These are phyloP conservation scores for Novumbra hubbsi DNA, from an alignment of 2,797 vertebrate species.

Conservation along the genomic window DNA sequence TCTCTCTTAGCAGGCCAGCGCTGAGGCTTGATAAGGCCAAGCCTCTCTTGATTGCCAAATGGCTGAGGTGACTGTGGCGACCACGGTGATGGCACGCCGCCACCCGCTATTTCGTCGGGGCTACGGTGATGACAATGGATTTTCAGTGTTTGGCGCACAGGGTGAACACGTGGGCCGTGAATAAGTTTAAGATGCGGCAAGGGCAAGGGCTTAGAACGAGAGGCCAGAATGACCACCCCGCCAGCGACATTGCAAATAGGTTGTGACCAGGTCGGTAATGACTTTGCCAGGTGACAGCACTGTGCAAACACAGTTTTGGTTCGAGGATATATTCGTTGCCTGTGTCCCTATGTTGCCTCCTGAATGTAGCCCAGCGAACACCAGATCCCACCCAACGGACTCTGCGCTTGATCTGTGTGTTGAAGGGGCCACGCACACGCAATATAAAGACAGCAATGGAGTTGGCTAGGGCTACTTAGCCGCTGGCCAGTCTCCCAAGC, in stretches of 20 bases:
- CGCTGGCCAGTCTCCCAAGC: conserved; percentile 41
- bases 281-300: not conserved
- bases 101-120: not conserved
- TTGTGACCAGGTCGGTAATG: not conserved
- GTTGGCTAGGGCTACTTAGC: not conserved
- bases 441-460: not conserved
- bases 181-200: too few species aligned
- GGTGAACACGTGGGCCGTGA: too few species aligned
- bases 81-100: conserved; percentile 18
- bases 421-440: not conserved
- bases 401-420: not conserved
- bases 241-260: not conserved
- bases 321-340: not conserved
- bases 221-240: too few species aligned
- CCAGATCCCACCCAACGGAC: not conserved
- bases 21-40: not conserved
- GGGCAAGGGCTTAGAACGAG: too few species aligned
- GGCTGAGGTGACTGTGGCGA: not conserved
- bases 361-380: not conserved
- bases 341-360: not conserved
- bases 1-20: conserved; percentile 53
- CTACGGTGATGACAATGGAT: not conserved
- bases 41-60: not conserved
- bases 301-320: not conserved
- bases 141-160: not conserved